Conservation (phyloP, 1,140 invertebrate species). For the Caerostris darwini region DNA sequence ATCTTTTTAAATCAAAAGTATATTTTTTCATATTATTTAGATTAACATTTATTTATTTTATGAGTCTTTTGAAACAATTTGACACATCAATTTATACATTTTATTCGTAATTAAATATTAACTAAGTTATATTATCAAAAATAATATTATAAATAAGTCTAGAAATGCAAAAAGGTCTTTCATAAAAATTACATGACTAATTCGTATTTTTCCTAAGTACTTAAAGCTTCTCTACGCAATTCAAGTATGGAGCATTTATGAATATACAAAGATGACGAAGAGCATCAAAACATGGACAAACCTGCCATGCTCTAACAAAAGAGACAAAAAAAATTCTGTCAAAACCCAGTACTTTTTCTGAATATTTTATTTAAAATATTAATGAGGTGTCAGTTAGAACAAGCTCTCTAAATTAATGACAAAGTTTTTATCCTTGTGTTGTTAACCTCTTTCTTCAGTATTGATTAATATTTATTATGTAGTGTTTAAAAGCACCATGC, state of each 20-base stretch:
- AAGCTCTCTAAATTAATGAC: constrained; percentile 39
- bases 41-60: too few relatives aligned
- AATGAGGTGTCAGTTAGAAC: constrained; percentile 45
- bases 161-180: too few relatives aligned
- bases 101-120: too few relatives aligned
- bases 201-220: too few relatives aligned
- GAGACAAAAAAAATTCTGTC: not conserved
- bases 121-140: too few relatives aligned
- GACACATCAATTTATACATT: too few relatives aligned
- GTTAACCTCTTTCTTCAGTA: not conserved
- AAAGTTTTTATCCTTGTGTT: constrained; percentile 1
- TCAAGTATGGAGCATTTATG: not conserved
- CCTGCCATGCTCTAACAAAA: constrained; percentile 1
- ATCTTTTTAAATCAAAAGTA: too few relatives aligned
- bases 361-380: constrained; percentile 31
- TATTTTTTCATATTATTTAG: too few relatives aligned
- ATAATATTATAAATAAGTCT: too few relatives aligned
- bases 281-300: constrained; percentile 11
- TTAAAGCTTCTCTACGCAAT: too few relatives aligned
- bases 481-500: not conserved
- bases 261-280: not conserved
- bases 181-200: too few relatives aligned
- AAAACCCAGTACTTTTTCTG: constrained; percentile 4
- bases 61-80: too few relatives aligned
- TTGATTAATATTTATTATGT: constrained; percentile 19